Conservation (phyloP, 92 coral and sea anemone genomes). For the Muricea muricata region DNA sequence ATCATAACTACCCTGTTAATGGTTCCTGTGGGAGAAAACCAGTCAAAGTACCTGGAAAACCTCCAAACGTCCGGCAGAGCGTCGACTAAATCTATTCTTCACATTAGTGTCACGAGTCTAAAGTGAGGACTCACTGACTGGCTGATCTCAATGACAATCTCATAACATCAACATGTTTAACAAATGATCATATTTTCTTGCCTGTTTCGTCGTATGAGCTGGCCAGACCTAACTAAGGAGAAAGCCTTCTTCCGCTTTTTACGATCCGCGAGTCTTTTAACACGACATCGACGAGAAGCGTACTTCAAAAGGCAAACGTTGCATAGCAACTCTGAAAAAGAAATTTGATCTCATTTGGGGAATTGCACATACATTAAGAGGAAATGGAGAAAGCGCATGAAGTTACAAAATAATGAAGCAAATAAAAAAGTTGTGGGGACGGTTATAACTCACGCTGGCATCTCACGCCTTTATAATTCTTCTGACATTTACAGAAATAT, state of each 20-base stretch:
- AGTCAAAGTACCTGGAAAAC: no score
- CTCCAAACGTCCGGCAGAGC: no score
- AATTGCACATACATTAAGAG: not conserved
- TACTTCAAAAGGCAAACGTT: constrained; percentile 21
- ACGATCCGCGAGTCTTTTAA: not conserved
- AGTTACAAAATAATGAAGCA: no score
- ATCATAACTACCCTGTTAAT: no score
- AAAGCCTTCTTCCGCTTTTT: constrained; percentile 30
- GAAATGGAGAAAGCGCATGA: no score
- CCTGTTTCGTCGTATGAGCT: constrained; percentile 6
- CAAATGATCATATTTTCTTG: not conserved
- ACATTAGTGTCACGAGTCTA: no score
- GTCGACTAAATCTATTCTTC: no score
- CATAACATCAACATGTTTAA: no score
- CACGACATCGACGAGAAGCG: constrained; percentile 15
- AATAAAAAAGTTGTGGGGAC: no score
- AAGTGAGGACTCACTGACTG: no score
- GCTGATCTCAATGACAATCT: no score
- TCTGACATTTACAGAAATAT: constrained; percentile 77
- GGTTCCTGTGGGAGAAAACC: no score
- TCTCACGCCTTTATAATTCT: constrained; percentile 84
- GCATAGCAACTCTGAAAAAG: constrained; percentile 13
- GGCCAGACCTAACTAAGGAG: not conserved
- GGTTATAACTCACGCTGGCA: constrained; percentile 71
- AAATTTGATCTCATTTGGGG: not conserved